Conservation (phyloP, 2,113 vertebrate genomes). For the Neodon shergylaensis region DNA sequence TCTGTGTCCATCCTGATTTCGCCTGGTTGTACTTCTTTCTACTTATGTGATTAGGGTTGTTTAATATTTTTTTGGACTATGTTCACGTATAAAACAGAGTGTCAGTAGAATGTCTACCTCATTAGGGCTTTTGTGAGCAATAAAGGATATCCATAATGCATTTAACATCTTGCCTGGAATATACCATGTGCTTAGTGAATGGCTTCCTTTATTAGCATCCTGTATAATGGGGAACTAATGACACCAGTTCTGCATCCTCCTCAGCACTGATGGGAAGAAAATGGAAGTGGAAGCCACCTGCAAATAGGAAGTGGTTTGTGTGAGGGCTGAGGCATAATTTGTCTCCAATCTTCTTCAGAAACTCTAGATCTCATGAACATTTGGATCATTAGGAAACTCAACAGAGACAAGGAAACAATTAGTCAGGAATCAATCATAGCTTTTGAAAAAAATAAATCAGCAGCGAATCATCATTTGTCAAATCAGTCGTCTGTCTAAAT, state of each 20-base stretch:
- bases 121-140: slow-evolving; percentile 14
- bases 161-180: slow-evolving; percentile 8
- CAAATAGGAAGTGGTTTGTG: background rate
- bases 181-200: background rate
- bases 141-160: background rate
- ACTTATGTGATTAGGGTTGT: background rate
- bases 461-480: slow-evolving; percentile 49
- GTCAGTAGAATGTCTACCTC: background rate
- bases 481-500: slow-evolving; percentile 33
- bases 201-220: background rate
- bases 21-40: background rate
- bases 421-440: slow-evolving; percentile 34
- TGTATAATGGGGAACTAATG: background rate
- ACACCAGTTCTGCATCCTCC: background rate
- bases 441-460: slow-evolving; percentile 13
- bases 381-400: slow-evolving; percentile 43
- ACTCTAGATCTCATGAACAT: background rate
- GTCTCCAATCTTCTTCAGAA: background rate
- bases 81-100: slow-evolving; percentile 16
- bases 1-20: background rate
- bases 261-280: background rate
- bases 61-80: background rate
- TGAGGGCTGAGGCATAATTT: background rate
- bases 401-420: slow-evolving; percentile 48
- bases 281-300: slow-evolving; percentile 1